Base-by-base conservation (phyloP, 2,797 vertebrate genomes). In the Enteromius unitaeniatus region DNA sequence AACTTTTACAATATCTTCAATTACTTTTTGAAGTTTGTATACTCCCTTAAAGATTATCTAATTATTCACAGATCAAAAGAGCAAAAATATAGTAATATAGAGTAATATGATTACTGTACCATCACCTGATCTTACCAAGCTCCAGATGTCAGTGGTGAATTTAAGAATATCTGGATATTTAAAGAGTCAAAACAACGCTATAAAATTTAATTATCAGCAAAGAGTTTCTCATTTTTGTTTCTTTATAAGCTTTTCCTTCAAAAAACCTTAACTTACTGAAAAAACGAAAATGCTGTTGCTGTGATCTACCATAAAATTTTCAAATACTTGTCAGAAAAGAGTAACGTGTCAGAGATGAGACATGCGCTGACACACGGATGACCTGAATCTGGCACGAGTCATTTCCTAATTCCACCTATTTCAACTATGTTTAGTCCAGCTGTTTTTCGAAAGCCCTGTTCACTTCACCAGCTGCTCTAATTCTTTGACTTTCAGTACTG, bases 381-480 rank as follows among this genome's bases (percentile, higher is more conserved):
- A 51, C 70, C 70, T 73, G 8, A 19, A 49, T 47, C 23, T 49
- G 42, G 42, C 42, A 72, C 19, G 8, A 49, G 45, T 45, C 15
- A 31, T 51, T 73, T 51, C 28, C 9, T 26, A 31, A 21, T 21
- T 31, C 45, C 17, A 34, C 17, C 15, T 47, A 13, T 34, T 37
- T 13, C 51, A 55, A 58, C 21, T 55, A 55, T 58, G 73, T 75
- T 75, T 40, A 17, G 51, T 58, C 31, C 31, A n/a, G 28, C 21
- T 55, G 51, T 49, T 34, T 21, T 73, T n/a, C n/a, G 26, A 28
- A 83, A 53, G 34, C 82, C 19, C 49, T 45, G 31, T 26, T 26
- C 34, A 70, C 26, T 65, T 78, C 37, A 70, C 23, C 62, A 69
- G 6, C 64, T 69, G 60, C 49, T 64, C 60, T 51, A 75, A 23